Conservation (phyloP, 2,797 vertebrate species). For the Sylvia borin region DNA sequence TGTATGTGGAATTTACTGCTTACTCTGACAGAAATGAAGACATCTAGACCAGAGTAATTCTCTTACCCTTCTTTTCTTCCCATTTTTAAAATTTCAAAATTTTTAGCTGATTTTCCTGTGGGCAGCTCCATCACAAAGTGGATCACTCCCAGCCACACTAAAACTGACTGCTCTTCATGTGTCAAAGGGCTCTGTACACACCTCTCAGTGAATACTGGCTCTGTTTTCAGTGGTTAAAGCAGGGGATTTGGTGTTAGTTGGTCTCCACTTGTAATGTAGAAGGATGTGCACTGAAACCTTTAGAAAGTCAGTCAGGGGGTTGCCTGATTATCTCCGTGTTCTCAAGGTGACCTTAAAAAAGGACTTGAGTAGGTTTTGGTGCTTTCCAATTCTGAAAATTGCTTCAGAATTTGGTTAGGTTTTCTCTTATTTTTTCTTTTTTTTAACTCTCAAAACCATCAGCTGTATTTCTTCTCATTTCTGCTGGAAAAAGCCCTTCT, state of each 20-base stretch:
- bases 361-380: background rate
- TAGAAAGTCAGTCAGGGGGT: background rate
- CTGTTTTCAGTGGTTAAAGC: background rate
- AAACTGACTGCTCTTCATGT: background rate
- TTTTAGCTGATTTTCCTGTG: background rate
- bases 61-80: background rate
- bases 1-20: background rate
- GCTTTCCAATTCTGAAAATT: conserved; percentile 3
- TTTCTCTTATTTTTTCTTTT: background rate
- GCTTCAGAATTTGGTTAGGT: background rate
- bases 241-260: background rate
- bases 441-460: background rate
- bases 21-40: background rate
- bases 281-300: background rate
- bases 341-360: background rate
- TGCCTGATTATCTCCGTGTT: background rate
- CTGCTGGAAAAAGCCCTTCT: background rate
- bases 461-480: background rate
- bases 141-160: background rate
- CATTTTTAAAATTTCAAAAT: background rate
- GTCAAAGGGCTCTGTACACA: background rate
- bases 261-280: background rate
- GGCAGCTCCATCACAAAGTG: background rate
- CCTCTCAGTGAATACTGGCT: background rate
- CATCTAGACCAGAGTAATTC: background rate